Evolutionary conservation across 2,888 invertebrate species (phyloP), one percentile per base, ranked within the genome.

Genomic region (Xanthorhoe spadicearia): DNA sequence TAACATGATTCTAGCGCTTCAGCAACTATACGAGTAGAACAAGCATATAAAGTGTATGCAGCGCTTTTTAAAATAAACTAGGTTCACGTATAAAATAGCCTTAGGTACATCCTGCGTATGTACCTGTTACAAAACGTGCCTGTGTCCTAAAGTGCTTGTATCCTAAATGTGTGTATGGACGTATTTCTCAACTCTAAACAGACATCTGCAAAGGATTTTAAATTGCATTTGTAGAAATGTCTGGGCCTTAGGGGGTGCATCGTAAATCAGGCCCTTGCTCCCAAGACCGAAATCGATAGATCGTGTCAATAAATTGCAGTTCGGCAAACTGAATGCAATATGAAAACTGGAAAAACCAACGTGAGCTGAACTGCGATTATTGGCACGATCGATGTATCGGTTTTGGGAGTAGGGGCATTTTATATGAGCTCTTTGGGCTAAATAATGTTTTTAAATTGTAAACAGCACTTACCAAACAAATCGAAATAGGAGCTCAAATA

Each of bases 401-500:
- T 46, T n/a, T n/a, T 4, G 23, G 23, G n/a, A n/a, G 4, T 23
- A 23, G 23, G 4, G 1, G 23, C 1, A 23, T 23, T 4, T 23
- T 23, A 23, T 1, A 23, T 23, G 23, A 23, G 23, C 23, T 23
- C 23, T 23, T 23, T 23, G 4, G 23, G 23, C 23, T 23, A 23
- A 1, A 13, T 1, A 43, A 43, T 43, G n/a, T 43, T 43, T 43
- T 23, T 23, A 23, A 1, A 23, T n/a, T n/a, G 23, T 13, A 48
- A 48, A 15, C 15, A 15, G 13, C 28, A 49, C 64, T 64, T 87
- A 96, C 96, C 96, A 96, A 77, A 96, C 94, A 77, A 95, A 90
- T 83, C 96, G 93, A 80, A 96, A 95, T 70, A 95, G 94, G 66
- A 96, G 94, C 89, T 96, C 96, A 85, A 96, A 96, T 72, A 96